A percentile compares a stretch with the other conserved stretches of the same genome.
Conservation (phyloP, 2,113 vertebrate species). For the Vanacampus margaritifer region DNA sequence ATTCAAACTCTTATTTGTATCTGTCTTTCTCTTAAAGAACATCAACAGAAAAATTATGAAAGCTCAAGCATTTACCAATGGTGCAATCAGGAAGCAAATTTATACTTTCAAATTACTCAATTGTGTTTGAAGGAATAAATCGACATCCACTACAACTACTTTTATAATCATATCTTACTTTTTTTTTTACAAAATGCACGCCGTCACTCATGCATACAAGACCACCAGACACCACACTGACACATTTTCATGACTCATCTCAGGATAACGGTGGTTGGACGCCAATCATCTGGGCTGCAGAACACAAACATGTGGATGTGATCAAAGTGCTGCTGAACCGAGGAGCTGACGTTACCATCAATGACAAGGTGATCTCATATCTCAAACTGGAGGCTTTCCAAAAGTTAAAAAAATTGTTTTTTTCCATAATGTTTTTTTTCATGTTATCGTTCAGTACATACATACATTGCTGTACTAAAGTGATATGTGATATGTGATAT, state of each 20-base stretch:
- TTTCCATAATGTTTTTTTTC: not conserved
- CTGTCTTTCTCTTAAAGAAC: no score
- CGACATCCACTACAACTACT: not conserved
- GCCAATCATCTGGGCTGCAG: conserved; percentile 90
- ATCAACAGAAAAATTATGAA: no score
- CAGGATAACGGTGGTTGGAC: conserved; percentile 92
- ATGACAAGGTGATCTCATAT: conserved; percentile 77
- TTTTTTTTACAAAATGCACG: not conserved
- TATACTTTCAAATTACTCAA: no score
- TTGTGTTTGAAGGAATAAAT: not conserved
- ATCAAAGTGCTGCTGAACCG: conserved; percentile 83
- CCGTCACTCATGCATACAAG: not conserved
- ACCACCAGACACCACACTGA: not conserved
- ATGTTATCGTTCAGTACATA: no score
- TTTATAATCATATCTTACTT: not conserved
- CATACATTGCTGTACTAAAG: no score
- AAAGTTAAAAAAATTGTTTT: not conserved
- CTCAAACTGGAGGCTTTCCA: not conserved
- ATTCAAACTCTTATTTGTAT: no score
- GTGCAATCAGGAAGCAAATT: no score
- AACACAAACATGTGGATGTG: conserved; percentile 85
- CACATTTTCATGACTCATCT: not conserved
- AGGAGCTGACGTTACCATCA: conserved; percentile 83
- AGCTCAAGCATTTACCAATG: no score
- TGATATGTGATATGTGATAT: no score